Conservation (phyloP, 2,888 invertebrate genomes). For the Drosophila lutescens region DNA sequence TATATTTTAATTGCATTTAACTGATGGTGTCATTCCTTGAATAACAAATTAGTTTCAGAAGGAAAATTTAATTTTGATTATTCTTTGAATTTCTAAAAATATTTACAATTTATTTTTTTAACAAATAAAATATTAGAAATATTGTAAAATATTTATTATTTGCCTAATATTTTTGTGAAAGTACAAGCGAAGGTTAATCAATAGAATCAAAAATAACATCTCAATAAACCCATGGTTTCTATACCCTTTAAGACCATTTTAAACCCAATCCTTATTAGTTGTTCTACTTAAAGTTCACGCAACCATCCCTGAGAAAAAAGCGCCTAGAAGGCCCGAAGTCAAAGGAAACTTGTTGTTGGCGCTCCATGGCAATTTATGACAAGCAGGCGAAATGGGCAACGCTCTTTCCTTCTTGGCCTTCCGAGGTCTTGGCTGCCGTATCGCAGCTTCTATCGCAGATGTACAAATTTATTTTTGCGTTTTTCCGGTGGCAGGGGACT, state of each 20-base stretch:
- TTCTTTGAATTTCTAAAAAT: too few relatives aligned
- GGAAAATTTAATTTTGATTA: too few relatives aligned
- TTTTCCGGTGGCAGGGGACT: conserved; percentile 8
- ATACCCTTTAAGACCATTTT: neutral
- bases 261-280: neutral
- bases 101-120: too few relatives aligned
- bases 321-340: conserved; percentile 14
- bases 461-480: conserved; percentile 70
- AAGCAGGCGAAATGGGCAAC: conserved; percentile 65
- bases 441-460: conserved; percentile 70
- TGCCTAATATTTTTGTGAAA: neutral
- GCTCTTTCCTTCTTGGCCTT: conserved; percentile 37
- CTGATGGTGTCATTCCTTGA: too few relatives aligned
- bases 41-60: too few relatives aligned
- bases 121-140: too few relatives aligned
- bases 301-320: conserved; percentile 28
- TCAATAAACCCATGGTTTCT: neutral
- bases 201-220: too few relatives aligned
- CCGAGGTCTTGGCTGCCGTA: conserved; percentile 47
- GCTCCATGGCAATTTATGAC: conserved; percentile 73
- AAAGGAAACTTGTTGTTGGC: conserved; percentile 53
- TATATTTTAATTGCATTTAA: neutral
- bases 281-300: neutral
- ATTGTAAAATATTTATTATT: neutral
- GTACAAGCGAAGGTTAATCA: too few relatives aligned